phyloP scores from a whole-genome alignment of 2,113 vertebrate species.

The Rana temporaria region DNA sequence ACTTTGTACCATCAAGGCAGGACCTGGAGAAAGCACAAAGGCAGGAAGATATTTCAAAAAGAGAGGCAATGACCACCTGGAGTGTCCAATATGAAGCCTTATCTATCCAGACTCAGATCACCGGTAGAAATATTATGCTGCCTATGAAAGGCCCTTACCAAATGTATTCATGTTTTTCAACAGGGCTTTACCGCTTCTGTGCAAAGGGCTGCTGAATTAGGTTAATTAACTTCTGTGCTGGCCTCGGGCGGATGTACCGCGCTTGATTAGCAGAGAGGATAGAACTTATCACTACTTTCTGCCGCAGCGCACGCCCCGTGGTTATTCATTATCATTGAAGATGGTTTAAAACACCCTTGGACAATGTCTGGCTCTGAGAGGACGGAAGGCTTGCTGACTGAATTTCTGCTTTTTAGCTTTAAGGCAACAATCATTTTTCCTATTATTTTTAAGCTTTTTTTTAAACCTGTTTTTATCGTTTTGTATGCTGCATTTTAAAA shows the following conservation, averaged over 20 bases:
- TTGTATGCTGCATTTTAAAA: too few relatives aligned
- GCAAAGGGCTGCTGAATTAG: slow-evolving; percentile 51
- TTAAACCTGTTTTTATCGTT: background rate
- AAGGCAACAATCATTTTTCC: background rate
- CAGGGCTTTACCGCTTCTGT: slow-evolving; percentile 44
- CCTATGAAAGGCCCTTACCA: background rate
- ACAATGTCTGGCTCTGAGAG: slow-evolving; percentile 59
- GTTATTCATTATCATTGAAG: slow-evolving; percentile 60
- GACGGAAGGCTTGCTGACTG: slow-evolving; percentile 59
- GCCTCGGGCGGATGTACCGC: slow-evolving; percentile 41
- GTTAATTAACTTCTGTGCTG: slow-evolving; percentile 52
- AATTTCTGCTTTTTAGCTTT: background rate
- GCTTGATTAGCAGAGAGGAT: slow-evolving; percentile 58
- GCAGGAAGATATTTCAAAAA: too few relatives aligned
- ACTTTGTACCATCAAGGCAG: too few relatives aligned
- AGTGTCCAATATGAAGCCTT: background rate
- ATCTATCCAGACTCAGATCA: too few relatives aligned
- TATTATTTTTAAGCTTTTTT: background rate
- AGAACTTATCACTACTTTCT: slow-evolving; percentile 53
- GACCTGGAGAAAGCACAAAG: too few relatives aligned
- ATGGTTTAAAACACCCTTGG: slow-evolving; percentile 59
- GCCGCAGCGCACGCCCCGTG: slow-evolving; percentile 55
- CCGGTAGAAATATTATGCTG: background rate
- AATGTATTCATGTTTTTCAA: slow-evolving; percentile 1
- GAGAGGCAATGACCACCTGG: too few relatives aligned